Conservation (phyloP, 2,113 vertebrate genomes). For the Terrapene triunguis region DNA sequence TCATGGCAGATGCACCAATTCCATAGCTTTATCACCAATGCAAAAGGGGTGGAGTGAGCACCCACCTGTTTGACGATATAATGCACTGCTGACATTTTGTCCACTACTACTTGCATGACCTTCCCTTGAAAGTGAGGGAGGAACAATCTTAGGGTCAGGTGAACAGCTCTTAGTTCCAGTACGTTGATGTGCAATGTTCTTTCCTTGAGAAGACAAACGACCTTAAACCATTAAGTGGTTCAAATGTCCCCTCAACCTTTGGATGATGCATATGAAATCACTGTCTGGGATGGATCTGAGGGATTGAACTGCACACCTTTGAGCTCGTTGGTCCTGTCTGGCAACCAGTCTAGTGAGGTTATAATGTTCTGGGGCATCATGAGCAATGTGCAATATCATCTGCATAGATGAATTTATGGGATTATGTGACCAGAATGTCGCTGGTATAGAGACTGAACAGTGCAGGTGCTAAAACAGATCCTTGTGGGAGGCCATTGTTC, state of each 20-base stretch:
- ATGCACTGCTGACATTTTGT: no score
- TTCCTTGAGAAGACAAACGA: no score
- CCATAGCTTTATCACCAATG: background rate
- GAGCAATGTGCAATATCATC: background rate
- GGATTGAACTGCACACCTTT: background rate
- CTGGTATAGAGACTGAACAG: no score
- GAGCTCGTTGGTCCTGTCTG: background rate
- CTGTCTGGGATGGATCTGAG: background rate
- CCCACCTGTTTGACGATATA: background rate
- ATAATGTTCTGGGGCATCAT: background rate
- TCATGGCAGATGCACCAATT: background rate
- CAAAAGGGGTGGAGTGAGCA: background rate
- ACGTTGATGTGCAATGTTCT: no score
- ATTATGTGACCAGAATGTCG: no score
- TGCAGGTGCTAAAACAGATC: no score
- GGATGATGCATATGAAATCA: background rate
- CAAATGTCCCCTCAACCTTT: background rate
- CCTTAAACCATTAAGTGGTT: background rate
- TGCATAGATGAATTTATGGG: no score
- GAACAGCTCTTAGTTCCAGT: no score
- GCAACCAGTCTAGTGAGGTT: background rate
- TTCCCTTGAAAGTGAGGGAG: no score
- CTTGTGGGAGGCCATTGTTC: no score
- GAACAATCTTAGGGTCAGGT: no score
- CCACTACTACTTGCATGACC: no score